Conservation (phyloP, 23 tunicate genomes). For the Ciona savignyi region DNA sequence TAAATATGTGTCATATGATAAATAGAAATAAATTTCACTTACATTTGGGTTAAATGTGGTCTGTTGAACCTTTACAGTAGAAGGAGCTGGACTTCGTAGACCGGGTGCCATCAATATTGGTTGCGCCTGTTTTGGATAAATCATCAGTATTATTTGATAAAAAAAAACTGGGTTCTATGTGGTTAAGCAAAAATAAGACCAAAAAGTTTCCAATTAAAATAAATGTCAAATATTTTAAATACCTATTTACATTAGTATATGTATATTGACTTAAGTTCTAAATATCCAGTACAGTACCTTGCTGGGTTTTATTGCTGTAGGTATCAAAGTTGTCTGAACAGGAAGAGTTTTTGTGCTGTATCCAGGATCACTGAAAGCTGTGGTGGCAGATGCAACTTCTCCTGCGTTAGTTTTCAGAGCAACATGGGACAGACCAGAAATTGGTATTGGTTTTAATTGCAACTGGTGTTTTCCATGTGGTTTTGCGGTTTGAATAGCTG, state of each 20-base stretch:
- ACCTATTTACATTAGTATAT: too few relatives aligned
- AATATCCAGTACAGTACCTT: too few relatives aligned
- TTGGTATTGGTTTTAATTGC: conserved; percentile 19
- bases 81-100: conserved; percentile 24
- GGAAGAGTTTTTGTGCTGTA: conserved; percentile 14
- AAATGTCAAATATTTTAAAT: too few relatives aligned
- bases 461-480: conserved; percentile 42
- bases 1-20: too few relatives aligned
- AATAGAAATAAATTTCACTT: too few relatives aligned
- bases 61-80: conserved; percentile 23
- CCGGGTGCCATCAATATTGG: conserved; percentile 55
- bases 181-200: too few relatives aligned
- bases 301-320: background rate
- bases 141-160: too few relatives aligned
- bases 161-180: too few relatives aligned
- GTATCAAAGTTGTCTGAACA: background rate
- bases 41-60: conserved; percentile 20
- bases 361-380: conserved; percentile 38
- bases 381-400: conserved; percentile 6
- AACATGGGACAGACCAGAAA: conserved; percentile 31
- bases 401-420: conserved; percentile 9
- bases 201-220: too few relatives aligned
- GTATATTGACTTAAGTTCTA: too few relatives aligned
- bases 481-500: conserved; percentile 17
- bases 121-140: too few relatives aligned